Evolutionary conservation across 1,140 invertebrate species (phyloP), one percentile per base, ranked within the genome.

Genomic region (Spodoptera litura): DNA sequence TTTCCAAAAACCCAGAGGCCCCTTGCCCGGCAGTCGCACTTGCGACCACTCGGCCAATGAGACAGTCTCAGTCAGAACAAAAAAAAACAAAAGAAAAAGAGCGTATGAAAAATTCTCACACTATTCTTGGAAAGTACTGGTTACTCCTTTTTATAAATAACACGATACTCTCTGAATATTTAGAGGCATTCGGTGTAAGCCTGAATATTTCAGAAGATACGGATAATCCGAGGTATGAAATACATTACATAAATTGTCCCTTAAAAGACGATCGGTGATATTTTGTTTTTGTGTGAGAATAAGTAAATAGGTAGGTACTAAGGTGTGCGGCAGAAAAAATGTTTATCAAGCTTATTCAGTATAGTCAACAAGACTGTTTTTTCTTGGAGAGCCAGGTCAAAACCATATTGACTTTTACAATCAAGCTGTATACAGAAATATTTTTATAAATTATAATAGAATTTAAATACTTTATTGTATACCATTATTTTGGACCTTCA

Each of bases 201-300:
- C 35, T 77, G 74, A 77, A 77, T 77, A 77, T 77, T 68, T 77
- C 31, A 68, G 52, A 12, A 68, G 74, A 77, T 77, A 35, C 53
- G 49, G 49, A 77, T 77, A 77, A 77, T 66, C 74, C 44, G 51
- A 77, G 74, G 74, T 68, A 68, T 77, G 61, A 77, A 77, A 77
- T 68, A 66, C 61, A 77, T 77, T 68, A 62, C 62, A 77, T 77
- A 77, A 77, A 77, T 77, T 68, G 62, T 77, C 74, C 74, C 74
- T 58, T 77, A 77, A 64, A 58, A 58, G 61, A 58, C 35, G 66
- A 27, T 62, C 20, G 15, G 20, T 53, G 68, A 58, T 66, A 66
- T 77, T 77, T 61, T 53, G 61, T 25, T 77, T 66, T 74, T 74
- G 61, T 74, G 38, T 27, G 13, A 9, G 51, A 10, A 66, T 11